These are phyloP conservation scores for Drosophila melanica DNA, from an alignment of 1,140 invertebrate genomes.

Conservation along the genomic window DNA sequence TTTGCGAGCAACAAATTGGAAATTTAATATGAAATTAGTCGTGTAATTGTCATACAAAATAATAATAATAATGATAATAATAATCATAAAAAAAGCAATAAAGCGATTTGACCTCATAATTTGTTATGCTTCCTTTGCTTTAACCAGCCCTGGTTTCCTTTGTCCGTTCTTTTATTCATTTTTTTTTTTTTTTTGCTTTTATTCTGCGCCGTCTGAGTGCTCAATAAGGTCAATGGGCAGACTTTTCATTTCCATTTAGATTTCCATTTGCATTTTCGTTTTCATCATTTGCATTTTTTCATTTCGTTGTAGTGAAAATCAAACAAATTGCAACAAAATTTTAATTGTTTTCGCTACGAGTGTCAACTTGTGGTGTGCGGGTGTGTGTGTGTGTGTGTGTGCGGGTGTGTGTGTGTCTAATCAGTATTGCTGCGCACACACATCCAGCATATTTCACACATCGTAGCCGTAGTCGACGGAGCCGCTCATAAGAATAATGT, in stretches of 20 bases:
- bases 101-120: too few relatives aligned
- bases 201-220: conserved; percentile 52
- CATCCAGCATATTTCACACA: conserved; percentile 77
- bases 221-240: conserved; percentile 79
- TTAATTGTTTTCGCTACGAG: conserved; percentile 63
- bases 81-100: too few relatives aligned
- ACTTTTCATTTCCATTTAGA: conserved; percentile 57
- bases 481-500: conserved; percentile 74
- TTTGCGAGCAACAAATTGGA: too few relatives aligned
- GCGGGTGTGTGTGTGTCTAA: conserved; percentile 43
- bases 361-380: neutral
- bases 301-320: conserved; percentile 75
- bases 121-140: neutral
- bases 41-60: too few relatives aligned
- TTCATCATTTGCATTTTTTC: conserved; percentile 72
- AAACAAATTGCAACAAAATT: conserved; percentile 74
- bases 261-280: conserved; percentile 59
- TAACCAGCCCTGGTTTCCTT: too few relatives aligned
- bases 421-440: conserved; percentile 75
- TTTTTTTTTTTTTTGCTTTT: neutral
- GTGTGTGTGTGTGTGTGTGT: conserved; percentile 5
- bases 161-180: neutral
- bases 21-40: too few relatives aligned
- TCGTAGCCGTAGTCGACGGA: conserved; percentile 50
- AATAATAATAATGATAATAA: too few relatives aligned